Base-by-base conservation (phyloP, 2,888 invertebrate genomes). In the Mythimna pallens region DNA sequence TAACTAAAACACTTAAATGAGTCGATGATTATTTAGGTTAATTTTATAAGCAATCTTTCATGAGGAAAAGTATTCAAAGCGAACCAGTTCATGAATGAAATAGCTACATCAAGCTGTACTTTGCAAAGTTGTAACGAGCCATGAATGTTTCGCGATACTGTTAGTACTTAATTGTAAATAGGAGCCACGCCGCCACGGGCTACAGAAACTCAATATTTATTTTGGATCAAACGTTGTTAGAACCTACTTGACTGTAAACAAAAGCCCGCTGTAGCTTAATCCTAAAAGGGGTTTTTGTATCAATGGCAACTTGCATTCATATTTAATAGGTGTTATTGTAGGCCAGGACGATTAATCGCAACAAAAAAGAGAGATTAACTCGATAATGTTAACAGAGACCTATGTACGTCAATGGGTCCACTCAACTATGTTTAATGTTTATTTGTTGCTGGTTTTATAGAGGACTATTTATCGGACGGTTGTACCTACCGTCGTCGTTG, bases 161-260 rank as follows among this genome's bases (percentile, higher is more conserved):
- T 54, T n/a, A 61, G 63, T 76, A 77, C 72, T 76, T 82, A 74
- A 70, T 80, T 66, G 54, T 30, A 62, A 73, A 74, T 65, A 69
- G n/a, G 57, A 64, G 52, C 43, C 65, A 25, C 36, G 57, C 50
- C 61, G 63, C 85, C 61, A 50, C 76, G 47, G 68, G 71, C 70
- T 57, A 70, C 68, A 67, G 81, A 84, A 87, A 87, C 75, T 69
- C 73, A 78, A 84, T 84, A 87, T 87, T 86, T 87, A 81, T 81
- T 84, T 83, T 83, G 75, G 79, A 86, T 86, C 83, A 79, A 82
- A 81, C 80, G 80, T 76, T 81, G 78, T 78, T 81, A 70, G 73
- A 80, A 82, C 76, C 74, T 76, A 78, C 78, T 82, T 82, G 70
- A 70, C 64, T 76, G 75, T 84, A 83, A 83, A 87, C 81, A 87